These are phyloP conservation scores for Furcifer pardalis DNA, from an alignment of 2,797 vertebrate species.

Conservation along the genomic window DNA sequence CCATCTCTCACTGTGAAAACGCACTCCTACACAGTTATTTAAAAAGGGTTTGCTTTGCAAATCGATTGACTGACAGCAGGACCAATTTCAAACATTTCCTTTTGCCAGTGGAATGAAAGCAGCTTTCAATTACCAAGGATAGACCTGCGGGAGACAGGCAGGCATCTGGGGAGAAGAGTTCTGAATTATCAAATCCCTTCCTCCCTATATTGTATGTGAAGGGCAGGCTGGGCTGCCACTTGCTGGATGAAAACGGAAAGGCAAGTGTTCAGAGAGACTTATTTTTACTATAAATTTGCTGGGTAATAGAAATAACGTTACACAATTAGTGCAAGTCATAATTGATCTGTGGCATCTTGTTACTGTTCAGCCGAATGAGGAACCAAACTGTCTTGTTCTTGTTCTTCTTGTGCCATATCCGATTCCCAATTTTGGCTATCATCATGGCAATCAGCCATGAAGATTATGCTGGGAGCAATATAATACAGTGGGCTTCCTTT, in stretches of 20 bases:
- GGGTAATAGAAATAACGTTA: neutral
- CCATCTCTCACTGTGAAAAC: no score
- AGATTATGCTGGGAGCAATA: no score
- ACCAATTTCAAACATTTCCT: no score
- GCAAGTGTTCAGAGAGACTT: neutral
- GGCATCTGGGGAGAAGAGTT: neutral
- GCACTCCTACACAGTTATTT: no score
- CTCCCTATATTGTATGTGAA: neutral
- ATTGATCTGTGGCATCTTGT: neutral
- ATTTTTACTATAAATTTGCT: neutral
- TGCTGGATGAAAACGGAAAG: neutral
- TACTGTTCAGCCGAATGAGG: neutral
- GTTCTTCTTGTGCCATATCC: no score
- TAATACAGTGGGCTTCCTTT: no score
- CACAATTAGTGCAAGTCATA: neutral
- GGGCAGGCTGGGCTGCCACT: neutral
- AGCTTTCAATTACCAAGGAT: no score
- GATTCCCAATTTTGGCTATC: no score
- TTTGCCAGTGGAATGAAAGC: no score
- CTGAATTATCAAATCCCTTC: neutral
- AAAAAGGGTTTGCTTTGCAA: no score
- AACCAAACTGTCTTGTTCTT: neutral
- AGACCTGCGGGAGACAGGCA: neutral
- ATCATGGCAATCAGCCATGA: no score
- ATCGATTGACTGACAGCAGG: no score